These are phyloP conservation scores for Metalampra italica DNA, from an alignment of 2,888 invertebrate species.

Conservation along the genomic window DNA sequence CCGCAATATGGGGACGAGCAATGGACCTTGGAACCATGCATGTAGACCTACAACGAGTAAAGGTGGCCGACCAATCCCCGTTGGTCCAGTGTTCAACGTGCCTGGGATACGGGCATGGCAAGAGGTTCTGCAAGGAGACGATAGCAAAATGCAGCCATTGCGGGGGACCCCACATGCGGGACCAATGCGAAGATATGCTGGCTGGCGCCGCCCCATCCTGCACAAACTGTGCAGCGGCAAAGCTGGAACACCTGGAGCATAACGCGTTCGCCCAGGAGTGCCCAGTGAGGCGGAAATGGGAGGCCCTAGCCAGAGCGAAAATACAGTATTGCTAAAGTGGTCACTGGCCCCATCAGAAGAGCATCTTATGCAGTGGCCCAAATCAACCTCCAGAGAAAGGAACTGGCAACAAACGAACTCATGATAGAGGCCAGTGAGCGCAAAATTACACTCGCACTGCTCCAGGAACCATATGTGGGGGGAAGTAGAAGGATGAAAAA, in stretches of 20 bases:
- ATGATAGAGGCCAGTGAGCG: no score
- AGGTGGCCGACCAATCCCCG: conserved; percentile 2
- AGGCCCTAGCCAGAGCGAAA: background rate
- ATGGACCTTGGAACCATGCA: background rate
- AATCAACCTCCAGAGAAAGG: conserved; percentile 11
- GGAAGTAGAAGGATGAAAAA: no score
- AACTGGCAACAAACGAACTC: conserved; percentile 12
- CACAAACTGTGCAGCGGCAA: background rate
- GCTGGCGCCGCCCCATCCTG: background rate
- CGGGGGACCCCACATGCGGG: conserved; percentile 3
- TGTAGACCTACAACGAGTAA: background rate
- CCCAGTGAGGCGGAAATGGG: background rate
- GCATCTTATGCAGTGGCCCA: conserved; percentile 6
- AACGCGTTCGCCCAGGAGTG: background rate
- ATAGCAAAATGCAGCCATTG: conserved; percentile 9
- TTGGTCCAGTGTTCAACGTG: conserved; percentile 5
- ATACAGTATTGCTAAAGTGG: conserved; percentile 1
- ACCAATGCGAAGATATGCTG: background rate
- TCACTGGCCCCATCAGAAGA: background rate
- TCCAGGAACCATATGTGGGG: no score
- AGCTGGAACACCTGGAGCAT: background rate
- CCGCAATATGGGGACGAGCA: background rate
- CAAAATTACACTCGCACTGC: no score
- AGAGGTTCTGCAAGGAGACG: background rate
- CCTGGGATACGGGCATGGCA: conserved; percentile 5